Evolutionary conservation across 2,113 vertebrate genomes (phyloP).

Genomic region (Malurus cyaneus): DNA sequence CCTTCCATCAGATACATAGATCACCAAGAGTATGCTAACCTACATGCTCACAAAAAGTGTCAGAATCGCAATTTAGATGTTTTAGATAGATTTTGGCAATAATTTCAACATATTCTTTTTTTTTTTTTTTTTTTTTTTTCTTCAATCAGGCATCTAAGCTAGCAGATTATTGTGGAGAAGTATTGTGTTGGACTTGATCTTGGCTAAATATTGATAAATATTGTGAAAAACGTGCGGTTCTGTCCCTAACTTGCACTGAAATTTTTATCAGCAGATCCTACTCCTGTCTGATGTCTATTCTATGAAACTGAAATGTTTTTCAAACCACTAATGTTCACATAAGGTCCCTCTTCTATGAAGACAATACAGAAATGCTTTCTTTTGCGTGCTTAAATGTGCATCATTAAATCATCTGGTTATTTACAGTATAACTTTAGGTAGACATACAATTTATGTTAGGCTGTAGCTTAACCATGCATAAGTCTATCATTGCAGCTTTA

Average conservation of each 20-base stretch:
- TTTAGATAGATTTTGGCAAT: not conserved
- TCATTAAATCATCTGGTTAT: not conserved
- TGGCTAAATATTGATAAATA: not conserved
- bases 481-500: not conserved
- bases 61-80: conserved; percentile 26
- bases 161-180: not conserved
- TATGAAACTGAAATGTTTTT: not conserved
- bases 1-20: not conserved
- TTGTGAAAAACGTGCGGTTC: not conserved
- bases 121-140: too few relatives aligned
- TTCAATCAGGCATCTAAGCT: too few relatives aligned
- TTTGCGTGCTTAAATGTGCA: not conserved
- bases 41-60: conserved; percentile 5
- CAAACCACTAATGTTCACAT: not conserved
- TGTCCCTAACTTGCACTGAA: not conserved
- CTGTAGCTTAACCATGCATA: not conserved
- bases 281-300: not conserved
- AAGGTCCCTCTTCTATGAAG: not conserved
- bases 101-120: not conserved
- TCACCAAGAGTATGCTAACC: conserved; percentile 25
- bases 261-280: not conserved
- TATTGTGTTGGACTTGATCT: not conserved
- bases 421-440: not conserved
- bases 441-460: not conserved
- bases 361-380: not conserved